Evolutionary conservation across 1,140 invertebrate species (phyloP), one percentile per base, ranked within the genome.

Genomic region (Drosophila fuyamai): DNA sequence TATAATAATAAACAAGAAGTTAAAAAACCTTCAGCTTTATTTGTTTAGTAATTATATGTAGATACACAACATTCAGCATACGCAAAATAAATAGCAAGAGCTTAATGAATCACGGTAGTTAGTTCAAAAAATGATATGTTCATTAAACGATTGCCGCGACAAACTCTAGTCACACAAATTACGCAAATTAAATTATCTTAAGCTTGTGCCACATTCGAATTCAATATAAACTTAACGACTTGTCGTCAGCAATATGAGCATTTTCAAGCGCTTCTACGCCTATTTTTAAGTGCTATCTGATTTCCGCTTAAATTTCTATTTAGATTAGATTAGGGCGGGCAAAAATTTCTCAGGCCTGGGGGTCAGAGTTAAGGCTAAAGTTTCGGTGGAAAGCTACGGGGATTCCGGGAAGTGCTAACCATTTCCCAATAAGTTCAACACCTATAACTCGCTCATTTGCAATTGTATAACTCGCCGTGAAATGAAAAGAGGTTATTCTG

Each of bases 271-370:
- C n/a, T 18, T 9, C 4, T 38, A 10, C 23, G 12, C 1, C 13
- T 10, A 29, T 5, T 12, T 36, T 36, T n/a, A 23, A 27, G n/a
- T 41, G 65, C 67, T 56, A 68, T 71, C 63, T 41, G 51, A 56
- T 71, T 71, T 71, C 63, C 67, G 63, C n/a, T 57, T 70, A 70
- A 70, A 41, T 57, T 57, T 57, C 50, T 27, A 71, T 48, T 41
- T 41, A 57, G 29, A 57, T 57, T 70, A 70, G 67, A 70, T 70
- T 46, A 54, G n/a, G 32, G 32, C 4, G 13, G 35, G 32, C 32
- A n/a, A 23, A 40, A 40, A 18, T 51, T 51, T 35, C 59, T 13
- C 46, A 54, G 27, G n/a, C 23, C 23, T 2, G 23, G 18, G 48
- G 48, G 48, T 50, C 38, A 53, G 14, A 36, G 36, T 23, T 14